phyloP scores from a whole-genome alignment of 1,140 invertebrate species.

The Drosophila prosaltans region DNA sequence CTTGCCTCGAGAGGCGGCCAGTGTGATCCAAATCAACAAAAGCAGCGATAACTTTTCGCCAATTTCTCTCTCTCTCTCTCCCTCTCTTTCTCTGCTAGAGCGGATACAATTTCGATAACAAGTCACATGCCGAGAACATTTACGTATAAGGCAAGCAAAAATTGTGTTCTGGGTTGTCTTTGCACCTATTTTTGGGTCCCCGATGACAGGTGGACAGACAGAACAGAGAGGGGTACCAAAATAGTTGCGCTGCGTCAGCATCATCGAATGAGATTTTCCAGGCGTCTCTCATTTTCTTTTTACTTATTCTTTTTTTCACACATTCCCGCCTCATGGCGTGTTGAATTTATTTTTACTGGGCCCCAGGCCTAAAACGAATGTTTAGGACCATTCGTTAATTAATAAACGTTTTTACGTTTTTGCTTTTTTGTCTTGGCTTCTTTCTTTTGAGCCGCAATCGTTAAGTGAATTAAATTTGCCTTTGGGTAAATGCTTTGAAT shows the following conservation, averaged over 20 bases:
- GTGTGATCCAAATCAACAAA: background rate
- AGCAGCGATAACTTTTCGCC: background rate
- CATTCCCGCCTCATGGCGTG: slow-evolving; percentile 61
- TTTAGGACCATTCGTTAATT: slow-evolving; percentile 59
- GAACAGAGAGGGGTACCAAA: slow-evolving; percentile 16
- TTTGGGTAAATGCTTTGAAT: slow-evolving; percentile 36
- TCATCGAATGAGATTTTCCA: slow-evolving; percentile 59
- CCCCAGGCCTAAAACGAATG: slow-evolving; percentile 38
- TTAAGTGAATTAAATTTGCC: slow-evolving; percentile 77
- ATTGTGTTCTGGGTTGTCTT: slow-evolving; percentile 58
- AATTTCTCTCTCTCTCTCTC: slow-evolving; percentile 22
- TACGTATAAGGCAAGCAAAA: slow-evolving; percentile 55
- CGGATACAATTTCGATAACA: slow-evolving; percentile 75
- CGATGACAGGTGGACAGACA: slow-evolving; percentile 57
- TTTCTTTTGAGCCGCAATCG: slow-evolving; percentile 3
- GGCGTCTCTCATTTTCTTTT: background rate
- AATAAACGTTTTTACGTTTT: slow-evolving; percentile 51
- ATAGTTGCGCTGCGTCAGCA: slow-evolving; percentile 62
- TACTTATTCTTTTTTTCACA: slow-evolving; percentile 42
- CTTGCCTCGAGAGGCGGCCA: slow-evolving; percentile 21
- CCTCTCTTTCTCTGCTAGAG: slow-evolving; percentile 51
- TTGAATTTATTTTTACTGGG: slow-evolving; percentile 67
- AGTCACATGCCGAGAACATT: slow-evolving; percentile 16
- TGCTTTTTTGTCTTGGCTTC: background rate
- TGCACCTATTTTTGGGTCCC: slow-evolving; percentile 47